A percentile compares a stretch with the other conserved stretches of the same genome.
phyloP scores from a whole-genome alignment of 2,113 vertebrate genomes.

The Thalassarche chlororhynchos region DNA sequence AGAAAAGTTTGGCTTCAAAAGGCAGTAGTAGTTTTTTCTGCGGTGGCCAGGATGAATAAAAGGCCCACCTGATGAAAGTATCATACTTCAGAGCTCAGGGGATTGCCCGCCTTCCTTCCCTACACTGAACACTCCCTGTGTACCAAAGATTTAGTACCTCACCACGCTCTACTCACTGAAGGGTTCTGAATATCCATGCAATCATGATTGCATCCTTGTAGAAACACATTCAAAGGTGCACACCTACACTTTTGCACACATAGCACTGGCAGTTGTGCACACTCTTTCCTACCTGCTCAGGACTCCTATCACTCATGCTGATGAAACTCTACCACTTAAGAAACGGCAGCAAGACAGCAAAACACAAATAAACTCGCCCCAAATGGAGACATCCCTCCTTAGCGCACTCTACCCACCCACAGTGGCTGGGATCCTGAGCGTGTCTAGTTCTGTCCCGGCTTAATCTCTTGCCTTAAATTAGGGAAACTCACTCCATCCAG shows the following conservation, averaged over 20 bases:
- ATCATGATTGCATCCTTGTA: neutral
- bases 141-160: neutral
- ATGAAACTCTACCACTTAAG: neutral
- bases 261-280: neutral
- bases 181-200: neutral
- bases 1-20: neutral
- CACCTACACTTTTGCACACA: neutral
- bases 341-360: neutral
- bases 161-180: neutral
- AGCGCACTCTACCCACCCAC: neutral
- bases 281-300: neutral
- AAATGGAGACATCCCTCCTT: neutral
- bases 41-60: neutral
- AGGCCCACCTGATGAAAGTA: neutral
- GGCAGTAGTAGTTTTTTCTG: neutral
- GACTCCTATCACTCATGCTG: neutral
- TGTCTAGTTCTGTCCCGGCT: neutral
- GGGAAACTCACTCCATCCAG: neutral
- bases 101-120: neutral
- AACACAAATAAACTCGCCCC: neutral
- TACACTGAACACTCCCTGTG: neutral
- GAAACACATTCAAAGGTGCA: neutral
- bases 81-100: neutral
- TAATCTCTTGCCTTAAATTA: neutral
- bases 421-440: neutral